A percentile compares a stretch with the other conserved stretches of the same genome.
Evolutionary conservation across 2,797 vertebrate genomes (phyloP).

Genomic region (Morelia viridis): DNA sequence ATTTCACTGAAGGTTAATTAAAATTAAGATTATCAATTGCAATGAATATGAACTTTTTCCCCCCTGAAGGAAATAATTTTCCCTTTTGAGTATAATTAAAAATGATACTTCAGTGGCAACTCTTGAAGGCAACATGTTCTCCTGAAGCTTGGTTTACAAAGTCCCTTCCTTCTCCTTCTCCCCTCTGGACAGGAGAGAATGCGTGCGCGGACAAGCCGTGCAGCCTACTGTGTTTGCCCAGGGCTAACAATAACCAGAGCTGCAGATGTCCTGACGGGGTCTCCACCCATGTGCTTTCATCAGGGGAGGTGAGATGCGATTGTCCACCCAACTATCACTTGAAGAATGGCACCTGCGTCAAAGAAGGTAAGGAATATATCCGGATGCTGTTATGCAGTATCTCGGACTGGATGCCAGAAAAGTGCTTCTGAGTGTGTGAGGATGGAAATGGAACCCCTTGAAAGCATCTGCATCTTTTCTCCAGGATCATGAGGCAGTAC

Average conservation of each 20-base stretch:
- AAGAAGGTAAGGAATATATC: slow-evolving; percentile 77
- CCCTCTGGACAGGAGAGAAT: slow-evolving; percentile 79
- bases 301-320: slow-evolving; percentile 84
- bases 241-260: slow-evolving; percentile 79
- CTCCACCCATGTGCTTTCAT: slow-evolving; percentile 73
- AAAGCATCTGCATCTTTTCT: not conserved
- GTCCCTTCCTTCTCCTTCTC: not conserved
- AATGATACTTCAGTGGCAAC: not conserved
- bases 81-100: not conserved
- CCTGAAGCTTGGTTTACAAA: not conserved
- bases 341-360: slow-evolving; percentile 83
- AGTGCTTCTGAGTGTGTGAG: not conserved
- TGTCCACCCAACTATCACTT: slow-evolving; percentile 85
- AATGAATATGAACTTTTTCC: no score
- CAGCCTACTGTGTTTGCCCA: slow-evolving; percentile 91
- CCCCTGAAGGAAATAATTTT: not conserved
- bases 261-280: slow-evolving; percentile 90
- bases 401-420: not conserved
- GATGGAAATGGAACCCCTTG: not conserved
- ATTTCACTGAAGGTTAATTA: no score
- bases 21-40: no score
- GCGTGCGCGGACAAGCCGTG: slow-evolving; percentile 87
- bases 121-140: not conserved
- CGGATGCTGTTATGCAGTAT: not conserved
- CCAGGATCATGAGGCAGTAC: not conserved